Conservation (phyloP, 2,888 invertebrate genomes). For the Spodoptera littoralis region DNA sequence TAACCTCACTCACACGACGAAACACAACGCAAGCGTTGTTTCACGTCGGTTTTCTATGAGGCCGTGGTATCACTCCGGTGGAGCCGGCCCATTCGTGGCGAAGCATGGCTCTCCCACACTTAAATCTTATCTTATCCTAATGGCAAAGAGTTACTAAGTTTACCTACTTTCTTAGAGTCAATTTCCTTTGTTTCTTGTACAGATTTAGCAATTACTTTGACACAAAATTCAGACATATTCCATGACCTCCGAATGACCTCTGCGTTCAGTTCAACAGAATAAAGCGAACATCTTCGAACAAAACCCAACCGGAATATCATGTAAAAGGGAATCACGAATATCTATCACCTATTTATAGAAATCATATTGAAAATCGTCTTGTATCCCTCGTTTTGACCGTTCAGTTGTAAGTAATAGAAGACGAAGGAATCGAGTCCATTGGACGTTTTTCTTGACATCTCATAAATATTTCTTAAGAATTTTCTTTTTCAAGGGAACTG, state of each 20-base stretch:
- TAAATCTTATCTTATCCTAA: no score
- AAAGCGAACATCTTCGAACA: background rate
- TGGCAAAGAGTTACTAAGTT: no score
- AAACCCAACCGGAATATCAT: background rate
- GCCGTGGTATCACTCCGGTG: no score
- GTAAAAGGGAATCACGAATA: constrained; percentile 6
- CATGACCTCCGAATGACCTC: background rate
- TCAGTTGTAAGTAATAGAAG: constrained; percentile 50
- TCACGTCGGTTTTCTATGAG: no score
- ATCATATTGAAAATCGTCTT: constrained; percentile 33
- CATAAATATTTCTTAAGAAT: constrained; percentile 51
- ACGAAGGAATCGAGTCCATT: constrained; percentile 30
- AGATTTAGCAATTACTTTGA: no score
- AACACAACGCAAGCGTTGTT: no score
- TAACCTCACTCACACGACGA: no score
- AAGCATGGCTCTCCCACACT: no score
- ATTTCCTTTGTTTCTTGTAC: no score
- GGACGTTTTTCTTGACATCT: constrained; percentile 31
- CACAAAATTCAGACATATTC: background rate
- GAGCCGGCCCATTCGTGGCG: no score
- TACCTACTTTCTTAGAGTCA: no score
- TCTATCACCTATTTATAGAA: constrained; percentile 26
- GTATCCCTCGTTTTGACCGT: constrained; percentile 30
- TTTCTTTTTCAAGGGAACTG: constrained; percentile 28
- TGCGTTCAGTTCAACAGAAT: background rate